Evolutionary conservation across 2,797 vertebrate genomes (phyloP), one percentile per base, ranked within the genome.

Genomic region (Tapera naevia): DNA sequence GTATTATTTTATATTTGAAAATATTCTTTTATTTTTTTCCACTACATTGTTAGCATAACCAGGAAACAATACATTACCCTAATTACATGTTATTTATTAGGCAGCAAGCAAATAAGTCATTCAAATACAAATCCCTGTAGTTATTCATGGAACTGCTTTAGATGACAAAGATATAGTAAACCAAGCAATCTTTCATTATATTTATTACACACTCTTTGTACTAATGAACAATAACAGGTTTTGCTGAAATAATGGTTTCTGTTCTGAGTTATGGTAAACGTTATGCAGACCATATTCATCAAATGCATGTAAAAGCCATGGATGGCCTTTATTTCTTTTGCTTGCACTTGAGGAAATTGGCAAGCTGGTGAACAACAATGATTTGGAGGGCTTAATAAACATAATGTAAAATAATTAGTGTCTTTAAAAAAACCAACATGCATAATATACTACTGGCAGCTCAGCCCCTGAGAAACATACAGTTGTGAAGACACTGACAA

Each of bases 61-160:
- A 96, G 94, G 95, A 98, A 97, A 97, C 96, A 97, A 97, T 97
- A 97, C 97, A 97, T 98, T 98, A 97, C 94, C 93, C 96, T 97
- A 98, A 98, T 98, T 98, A 96, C 94, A 94, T 89, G 91, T 97
- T 98, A 98, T 98, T 98, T 98, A 98, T 98, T 98, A 97, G 93
- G 93, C 95, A 96, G 96, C 64, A 97, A 98, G 92, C 81, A 98
- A 98, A 97, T 97, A 98, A 98, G 95, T 98, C 92, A 98, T 97
- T 98, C 91, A 96, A 96, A 97, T 95, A 95, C 96, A 97, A 98
- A 98, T 98, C 96, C 95, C 95, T 94, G 51, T 96, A 98, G 97
- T 98, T 98, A 97, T 97, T 98, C 94, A 97, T 91, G 88, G 89
- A 97, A 91, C 93, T 95, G 92, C 96, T 97, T 97, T 97, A 96